These are phyloP conservation scores for Drosophila neonasuta DNA, from an alignment of 2,888 invertebrate genomes.

Conservation along the genomic window DNA sequence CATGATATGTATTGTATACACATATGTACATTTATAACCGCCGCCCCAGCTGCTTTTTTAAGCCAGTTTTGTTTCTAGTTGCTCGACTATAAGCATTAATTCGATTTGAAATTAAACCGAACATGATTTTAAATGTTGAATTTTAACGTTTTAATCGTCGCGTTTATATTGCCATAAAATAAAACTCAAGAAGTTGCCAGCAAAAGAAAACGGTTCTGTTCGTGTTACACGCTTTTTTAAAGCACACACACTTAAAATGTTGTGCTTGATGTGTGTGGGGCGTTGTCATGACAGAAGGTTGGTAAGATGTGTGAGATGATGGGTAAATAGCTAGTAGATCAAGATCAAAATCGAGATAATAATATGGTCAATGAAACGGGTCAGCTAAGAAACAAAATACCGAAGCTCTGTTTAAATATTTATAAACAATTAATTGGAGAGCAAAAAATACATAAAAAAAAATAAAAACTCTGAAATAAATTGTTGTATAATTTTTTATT, in stretches of 20 bases:
- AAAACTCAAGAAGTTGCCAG: conserved; percentile 51
- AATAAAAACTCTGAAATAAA: not conserved
- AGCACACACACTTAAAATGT: conserved; percentile 27
- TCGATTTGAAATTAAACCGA: conserved; percentile 72
- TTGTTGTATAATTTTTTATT: no score
- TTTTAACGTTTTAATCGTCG: conserved; percentile 78
- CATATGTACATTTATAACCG: conserved; percentile 36
- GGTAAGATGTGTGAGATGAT: conserved; percentile 17
- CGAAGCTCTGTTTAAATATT: not conserved
- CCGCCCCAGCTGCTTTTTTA: conserved; percentile 33
- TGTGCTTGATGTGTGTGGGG: conserved; percentile 33
- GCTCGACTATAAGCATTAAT: conserved; percentile 57
- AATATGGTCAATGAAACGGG: conserved; percentile 4
- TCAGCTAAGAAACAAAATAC: conserved; percentile 7
- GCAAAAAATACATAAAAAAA: not conserved
- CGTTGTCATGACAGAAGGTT: conserved; percentile 37
- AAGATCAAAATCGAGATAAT: conserved; percentile 5
- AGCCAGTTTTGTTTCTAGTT: conserved; percentile 45
- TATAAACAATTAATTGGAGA: not conserved
- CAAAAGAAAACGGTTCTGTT: conserved; percentile 55
- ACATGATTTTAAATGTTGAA: conserved; percentile 79
- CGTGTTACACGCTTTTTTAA: conserved; percentile 64
- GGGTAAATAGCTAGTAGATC: conserved; percentile 24
- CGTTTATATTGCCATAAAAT: conserved; percentile 76
- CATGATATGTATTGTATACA: conserved; percentile 32